Conservation (phyloP, 2,888 invertebrate species). For the Pegoplata infirma region DNA sequence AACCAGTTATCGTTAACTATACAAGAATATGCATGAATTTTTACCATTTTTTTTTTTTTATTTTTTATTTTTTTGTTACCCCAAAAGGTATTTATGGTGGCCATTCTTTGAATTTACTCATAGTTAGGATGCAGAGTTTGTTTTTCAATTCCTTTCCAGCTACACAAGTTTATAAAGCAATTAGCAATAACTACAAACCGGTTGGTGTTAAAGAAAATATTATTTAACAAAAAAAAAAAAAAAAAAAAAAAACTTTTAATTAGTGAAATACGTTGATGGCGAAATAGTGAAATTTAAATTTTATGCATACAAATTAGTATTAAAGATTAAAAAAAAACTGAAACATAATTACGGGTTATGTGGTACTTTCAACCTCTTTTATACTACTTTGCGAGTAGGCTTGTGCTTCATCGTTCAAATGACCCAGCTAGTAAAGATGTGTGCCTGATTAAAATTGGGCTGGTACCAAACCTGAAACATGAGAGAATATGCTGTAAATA, state of each 20-base stretch:
- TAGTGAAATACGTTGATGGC: constrained; percentile 19
- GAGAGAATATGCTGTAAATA: too few species aligned
- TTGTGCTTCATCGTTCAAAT: too few species aligned
- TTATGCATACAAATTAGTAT: too few species aligned
- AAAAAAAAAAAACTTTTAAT: constrained; percentile 22
- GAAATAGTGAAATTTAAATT: not conserved
- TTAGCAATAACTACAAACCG: constrained; percentile 65
- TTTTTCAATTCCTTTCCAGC: not conserved
- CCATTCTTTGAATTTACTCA: not conserved
- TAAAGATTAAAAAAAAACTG: too few species aligned
- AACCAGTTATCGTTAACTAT: constrained; percentile 25
- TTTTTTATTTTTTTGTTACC: not conserved
- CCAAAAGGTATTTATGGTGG: not conserved
- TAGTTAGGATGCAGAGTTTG: not conserved
- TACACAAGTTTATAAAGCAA: constrained; percentile 72
- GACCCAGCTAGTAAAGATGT: too few species aligned
- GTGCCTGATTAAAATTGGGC: too few species aligned
- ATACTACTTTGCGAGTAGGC: too few species aligned
- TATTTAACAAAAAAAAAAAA: not conserved
- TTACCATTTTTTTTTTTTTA: too few species aligned
- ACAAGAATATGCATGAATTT: not conserved
- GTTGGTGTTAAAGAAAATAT: constrained; percentile 12
- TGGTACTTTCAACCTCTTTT: too few species aligned
- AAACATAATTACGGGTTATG: too few species aligned
- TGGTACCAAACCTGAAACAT: too few species aligned